A percentile compares a stretch with the other conserved stretches of the same genome.
Conservation (phyloP, 2,888 invertebrate species). For the Apocheima hispidaria region DNA sequence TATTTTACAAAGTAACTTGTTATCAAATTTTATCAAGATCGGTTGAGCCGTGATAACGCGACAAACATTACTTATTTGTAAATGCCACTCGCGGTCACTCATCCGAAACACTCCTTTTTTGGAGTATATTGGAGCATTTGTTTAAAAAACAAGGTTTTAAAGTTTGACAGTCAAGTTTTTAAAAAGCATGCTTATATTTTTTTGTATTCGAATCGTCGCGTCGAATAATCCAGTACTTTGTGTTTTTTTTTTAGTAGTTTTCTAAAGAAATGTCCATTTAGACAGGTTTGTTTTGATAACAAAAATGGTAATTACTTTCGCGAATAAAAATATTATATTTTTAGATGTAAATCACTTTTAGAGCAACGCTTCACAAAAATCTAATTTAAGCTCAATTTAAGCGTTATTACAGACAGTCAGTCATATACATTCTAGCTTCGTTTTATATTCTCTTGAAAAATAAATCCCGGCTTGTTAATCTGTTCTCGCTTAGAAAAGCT, state of each 20-base stretch:
- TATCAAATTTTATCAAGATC: too few species aligned
- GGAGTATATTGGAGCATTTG: too few species aligned
- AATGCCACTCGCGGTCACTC: too few species aligned
- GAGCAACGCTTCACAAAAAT: neutral
- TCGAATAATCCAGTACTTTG: too few species aligned
- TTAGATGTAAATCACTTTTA: neutral
- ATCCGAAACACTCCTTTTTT: too few species aligned
- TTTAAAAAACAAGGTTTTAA: too few species aligned
- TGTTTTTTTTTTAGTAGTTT: neutral
- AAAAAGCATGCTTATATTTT: too few species aligned
- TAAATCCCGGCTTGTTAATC: neutral
- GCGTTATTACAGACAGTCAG: neutral
- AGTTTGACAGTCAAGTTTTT: too few species aligned
- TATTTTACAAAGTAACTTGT: too few species aligned
- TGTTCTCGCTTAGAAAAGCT: neutral
- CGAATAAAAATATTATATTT: neutral
- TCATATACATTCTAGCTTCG: neutral
- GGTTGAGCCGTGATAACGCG: too few species aligned
- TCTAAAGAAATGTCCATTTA: neutral
- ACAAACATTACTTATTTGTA: too few species aligned
- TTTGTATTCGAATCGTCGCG: too few species aligned
- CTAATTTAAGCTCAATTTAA: neutral
- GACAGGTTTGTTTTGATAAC: neutral
- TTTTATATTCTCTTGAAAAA: neutral
- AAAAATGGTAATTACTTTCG: neutral